Base-by-base conservation (phyloP, 2,888 invertebrate species). In the Belgica antarctica region DNA sequence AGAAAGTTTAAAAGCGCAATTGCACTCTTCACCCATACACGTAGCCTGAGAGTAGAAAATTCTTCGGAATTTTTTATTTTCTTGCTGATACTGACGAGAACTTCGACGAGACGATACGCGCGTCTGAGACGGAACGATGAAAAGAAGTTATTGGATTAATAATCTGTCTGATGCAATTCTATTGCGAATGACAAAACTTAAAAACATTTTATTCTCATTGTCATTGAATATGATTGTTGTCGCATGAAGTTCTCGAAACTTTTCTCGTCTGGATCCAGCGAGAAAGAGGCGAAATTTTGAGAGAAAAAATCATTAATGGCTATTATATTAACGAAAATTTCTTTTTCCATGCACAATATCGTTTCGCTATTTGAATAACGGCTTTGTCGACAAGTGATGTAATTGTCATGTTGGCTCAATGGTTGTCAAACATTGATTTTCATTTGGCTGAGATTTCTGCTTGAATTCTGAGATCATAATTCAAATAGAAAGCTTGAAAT, bases 121-220 rank as follows among this genome's bases (percentile, higher is more conserved):
- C 15, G 24, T 52, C n/a, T n/a, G n/a, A n/a, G n/a, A n/a, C 46
- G 52, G 22, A 12, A 19, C 2, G 59, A 59, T 27, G 59, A 24
- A 25, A 10, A 24, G n/a, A 59, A 59, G 24, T 59, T 59, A 59
- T 59, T 59, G 59, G 59, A 59, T 59, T 59, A 25, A 59, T 59
- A 59, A 59, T 59, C 27, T n/a, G 59, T 59, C 59, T 59, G 59
- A 59, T 7, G 59, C 7, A 25, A n/a, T 59, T 59, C 27, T 25
- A 5, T 12, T 59, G 4, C 24, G 10, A 41, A 41, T 41, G 41
- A 41, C 2, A 10, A 17, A n/a, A 52, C 19, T 52, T 52, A 52
- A 22, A 52, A 17, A 7, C 7, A 46, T 46, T 46, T 46, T 5
- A 46, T 46, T 31, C 46, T 46, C 46, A n/a, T 52, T 52, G 19